Conservation (phyloP, 2,888 invertebrate species). For the Tetheella fluctuosa region DNA sequence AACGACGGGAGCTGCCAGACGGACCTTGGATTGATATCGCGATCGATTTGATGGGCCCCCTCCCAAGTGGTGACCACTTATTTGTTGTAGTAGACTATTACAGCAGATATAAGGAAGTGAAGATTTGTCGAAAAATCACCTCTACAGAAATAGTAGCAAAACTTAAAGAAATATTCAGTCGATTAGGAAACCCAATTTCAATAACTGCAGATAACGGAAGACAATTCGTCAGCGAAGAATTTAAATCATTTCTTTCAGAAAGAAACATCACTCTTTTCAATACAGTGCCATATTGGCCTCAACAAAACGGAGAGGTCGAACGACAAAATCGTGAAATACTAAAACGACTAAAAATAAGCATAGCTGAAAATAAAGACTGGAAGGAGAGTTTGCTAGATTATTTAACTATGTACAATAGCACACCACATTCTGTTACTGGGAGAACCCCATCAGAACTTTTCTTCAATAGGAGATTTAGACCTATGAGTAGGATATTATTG, state of each 20-base stretch:
- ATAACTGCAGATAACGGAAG: constrained; percentile 37
- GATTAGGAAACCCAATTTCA: constrained; percentile 29
- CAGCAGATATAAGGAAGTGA: constrained; percentile 33
- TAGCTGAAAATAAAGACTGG: constrained; percentile 22
- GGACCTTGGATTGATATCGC: constrained; percentile 30
- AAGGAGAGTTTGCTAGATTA: constrained; percentile 30
- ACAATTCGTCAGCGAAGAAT: constrained; percentile 34
- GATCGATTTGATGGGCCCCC: constrained; percentile 31
- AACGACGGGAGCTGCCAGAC: constrained; percentile 23
- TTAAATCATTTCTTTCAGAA: constrained; percentile 29
- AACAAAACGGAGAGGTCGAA: constrained; percentile 39
- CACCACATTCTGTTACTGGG: constrained; percentile 44
- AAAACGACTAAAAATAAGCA: constrained; percentile 31
- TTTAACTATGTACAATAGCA: constrained; percentile 30
- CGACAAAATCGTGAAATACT: constrained; percentile 34
- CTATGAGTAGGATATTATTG: too few relatives aligned
- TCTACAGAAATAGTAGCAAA: constrained; percentile 24
- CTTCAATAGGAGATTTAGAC: constrained; percentile 28
- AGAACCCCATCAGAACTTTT: constrained; percentile 36
- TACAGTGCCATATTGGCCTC: constrained; percentile 36
- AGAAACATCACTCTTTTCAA: constrained; percentile 26
- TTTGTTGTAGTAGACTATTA: constrained; percentile 35
- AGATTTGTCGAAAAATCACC: constrained; percentile 23
- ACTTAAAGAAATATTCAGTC: constrained; percentile 35
- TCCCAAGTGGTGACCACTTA: constrained; percentile 31